A percentile compares a stretch with the other conserved stretches of the same genome.
These are phyloP conservation scores for Eupithecia insigniata DNA, from an alignment of 2,888 invertebrate genomes.

Conservation along the genomic window DNA sequence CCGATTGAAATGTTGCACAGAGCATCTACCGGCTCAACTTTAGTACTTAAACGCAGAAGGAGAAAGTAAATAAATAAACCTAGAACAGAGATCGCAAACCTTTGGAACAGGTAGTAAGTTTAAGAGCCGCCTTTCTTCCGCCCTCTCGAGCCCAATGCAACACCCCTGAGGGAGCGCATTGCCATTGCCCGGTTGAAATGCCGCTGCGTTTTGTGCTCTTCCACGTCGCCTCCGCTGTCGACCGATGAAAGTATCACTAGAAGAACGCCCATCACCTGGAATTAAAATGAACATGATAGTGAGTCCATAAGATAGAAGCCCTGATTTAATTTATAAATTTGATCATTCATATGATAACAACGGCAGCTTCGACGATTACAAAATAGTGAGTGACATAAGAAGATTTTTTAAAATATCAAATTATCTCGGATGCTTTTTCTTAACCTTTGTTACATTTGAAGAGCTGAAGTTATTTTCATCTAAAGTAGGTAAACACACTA, in stretches of 20 bases:
- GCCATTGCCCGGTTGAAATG: conserved; percentile 96
- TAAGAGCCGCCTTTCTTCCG: conserved; percentile 78
- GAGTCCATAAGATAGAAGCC: background rate
- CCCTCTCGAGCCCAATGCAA: conserved; percentile 69
- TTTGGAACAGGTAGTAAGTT: conserved; percentile 36
- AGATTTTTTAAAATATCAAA: too few species aligned
- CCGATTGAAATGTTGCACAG: background rate
- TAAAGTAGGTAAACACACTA: too few species aligned
- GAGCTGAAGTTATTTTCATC: too few species aligned
- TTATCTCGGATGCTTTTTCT: too few species aligned
- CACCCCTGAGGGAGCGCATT: conserved; percentile 90
- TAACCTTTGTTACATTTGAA: too few species aligned
- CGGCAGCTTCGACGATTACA: background rate
- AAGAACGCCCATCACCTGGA: conserved; percentile 91
- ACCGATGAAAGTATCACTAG: conserved; percentile 92
- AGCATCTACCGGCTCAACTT: background rate
- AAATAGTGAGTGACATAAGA: background rate
- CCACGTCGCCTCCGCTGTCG: conserved; percentile 81
- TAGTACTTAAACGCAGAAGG: background rate
- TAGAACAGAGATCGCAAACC: conserved; percentile 43
- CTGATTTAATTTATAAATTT: background rate
- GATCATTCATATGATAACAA: too few species aligned
- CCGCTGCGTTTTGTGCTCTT: conserved; percentile 88
- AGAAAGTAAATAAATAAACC: background rate
- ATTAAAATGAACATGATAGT: background rate